Evolutionary conservation across 2,797 vertebrate genomes (phyloP).

Genomic region (Chrosomus eos): DNA sequence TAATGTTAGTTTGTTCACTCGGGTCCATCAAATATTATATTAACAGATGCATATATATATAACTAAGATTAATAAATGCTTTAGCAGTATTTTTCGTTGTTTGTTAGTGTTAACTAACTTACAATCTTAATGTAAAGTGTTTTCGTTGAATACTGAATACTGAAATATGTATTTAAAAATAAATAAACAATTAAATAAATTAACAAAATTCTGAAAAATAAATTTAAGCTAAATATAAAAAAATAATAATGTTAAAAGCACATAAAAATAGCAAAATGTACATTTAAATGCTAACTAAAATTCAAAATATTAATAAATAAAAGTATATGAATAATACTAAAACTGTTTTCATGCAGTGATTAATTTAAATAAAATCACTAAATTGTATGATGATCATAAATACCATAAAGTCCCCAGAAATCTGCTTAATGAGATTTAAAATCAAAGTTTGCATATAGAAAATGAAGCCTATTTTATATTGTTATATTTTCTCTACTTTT

Average conservation of each 20-base stretch:
- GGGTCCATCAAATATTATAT: no score
- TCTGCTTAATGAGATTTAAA: neutral
- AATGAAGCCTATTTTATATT: neutral
- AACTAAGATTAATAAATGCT: neutral
- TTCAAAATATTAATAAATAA: neutral
- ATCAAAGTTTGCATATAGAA: neutral
- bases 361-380: neutral
- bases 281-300: neutral
- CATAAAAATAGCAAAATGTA: neutral
- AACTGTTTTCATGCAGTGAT: neutral
- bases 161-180: no score
- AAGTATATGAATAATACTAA: neutral
- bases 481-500: no score
- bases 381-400: neutral
- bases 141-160: neutral
- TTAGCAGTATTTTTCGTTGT: neutral
- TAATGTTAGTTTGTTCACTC: no score
- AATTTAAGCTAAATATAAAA: neutral
- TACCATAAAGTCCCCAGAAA: neutral
- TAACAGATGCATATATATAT: no score
- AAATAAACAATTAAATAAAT: no score
- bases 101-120: no score
- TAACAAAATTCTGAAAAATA: neutral
- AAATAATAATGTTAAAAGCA: neutral
- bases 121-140: no score